Conservation (phyloP, 2,113 vertebrate species). For the Phalacrocorax aristotelis region DNA sequence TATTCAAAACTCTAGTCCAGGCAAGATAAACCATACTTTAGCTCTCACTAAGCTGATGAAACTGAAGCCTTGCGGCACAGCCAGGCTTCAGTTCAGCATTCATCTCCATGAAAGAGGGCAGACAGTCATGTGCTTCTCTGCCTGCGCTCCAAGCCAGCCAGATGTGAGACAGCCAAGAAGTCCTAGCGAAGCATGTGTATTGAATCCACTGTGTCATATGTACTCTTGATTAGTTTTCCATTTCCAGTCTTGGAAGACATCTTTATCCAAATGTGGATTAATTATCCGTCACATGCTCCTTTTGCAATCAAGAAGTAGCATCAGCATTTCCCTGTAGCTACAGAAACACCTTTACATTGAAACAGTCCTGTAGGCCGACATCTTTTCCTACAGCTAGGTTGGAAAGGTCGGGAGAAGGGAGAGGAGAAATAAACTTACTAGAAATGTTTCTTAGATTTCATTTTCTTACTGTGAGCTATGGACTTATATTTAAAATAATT, state of each 20-base stretch:
- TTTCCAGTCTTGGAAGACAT: not conserved
- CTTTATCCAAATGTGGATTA: constrained; percentile 6
- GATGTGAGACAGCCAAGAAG: constrained; percentile 21
- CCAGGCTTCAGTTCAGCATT: not conserved
- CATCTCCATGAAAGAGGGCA: not conserved
- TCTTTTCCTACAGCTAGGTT: not conserved
- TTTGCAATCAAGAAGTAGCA: not conserved
- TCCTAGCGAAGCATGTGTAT: not conserved
- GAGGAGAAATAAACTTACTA: not conserved
- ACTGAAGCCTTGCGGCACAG: not conserved
- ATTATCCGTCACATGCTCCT: not conserved
- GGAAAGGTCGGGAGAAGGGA: not conserved
- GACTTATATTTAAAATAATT: not conserved
- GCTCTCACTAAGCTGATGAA: not conserved
- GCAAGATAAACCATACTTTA: not conserved
- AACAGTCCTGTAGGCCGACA: not conserved
- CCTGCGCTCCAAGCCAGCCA: not conserved
- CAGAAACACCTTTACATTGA: not conserved
- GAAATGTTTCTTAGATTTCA: not conserved
- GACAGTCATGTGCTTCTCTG: not conserved
- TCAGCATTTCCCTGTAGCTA: not conserved
- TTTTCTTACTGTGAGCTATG: not conserved
- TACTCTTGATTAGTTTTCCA: constrained; percentile 20
- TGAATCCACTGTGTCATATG: not conserved
- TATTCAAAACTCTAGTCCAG: not conserved